Percentiles rank a stretch among this genome's conserved stretches.
Conservation (phyloP, 2,888 invertebrate genomes). For the Pristionchus mayeri region DNA sequence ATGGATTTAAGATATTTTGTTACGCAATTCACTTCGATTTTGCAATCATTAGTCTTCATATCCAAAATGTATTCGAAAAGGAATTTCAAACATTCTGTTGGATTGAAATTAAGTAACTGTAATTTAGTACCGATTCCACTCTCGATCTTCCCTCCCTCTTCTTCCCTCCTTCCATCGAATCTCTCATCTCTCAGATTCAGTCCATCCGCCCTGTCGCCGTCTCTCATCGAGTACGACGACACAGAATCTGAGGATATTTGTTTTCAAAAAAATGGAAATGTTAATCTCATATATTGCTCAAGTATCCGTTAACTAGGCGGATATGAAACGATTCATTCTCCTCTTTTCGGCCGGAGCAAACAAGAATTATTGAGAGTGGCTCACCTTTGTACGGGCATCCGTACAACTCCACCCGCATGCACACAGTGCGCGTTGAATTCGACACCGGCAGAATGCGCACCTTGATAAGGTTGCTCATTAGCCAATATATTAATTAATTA, state of each 20-base stretch:
- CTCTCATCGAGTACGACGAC: conserved; percentile 89
- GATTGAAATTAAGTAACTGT: no score
- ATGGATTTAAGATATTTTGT: no score
- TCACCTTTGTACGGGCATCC: conserved; percentile 89
- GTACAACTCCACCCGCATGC: conserved; percentile 91
- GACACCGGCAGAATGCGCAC: conserved; percentile 90
- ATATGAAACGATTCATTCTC: no score
- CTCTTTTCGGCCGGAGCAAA: background rate
- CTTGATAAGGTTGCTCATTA: conserved; percentile 79
- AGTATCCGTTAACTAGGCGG: background rate
- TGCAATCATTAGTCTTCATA: background rate
- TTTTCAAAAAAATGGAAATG: background rate
- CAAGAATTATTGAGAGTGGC: background rate
- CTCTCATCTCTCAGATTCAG: conserved; percentile 87
- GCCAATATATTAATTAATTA: background rate
- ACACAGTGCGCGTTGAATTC: conserved; percentile 87
- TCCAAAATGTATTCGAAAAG: background rate
- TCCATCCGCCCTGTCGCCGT: conserved; percentile 86
- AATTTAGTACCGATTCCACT: conserved; percentile 32
- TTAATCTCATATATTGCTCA: background rate
- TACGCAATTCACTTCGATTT: no score
- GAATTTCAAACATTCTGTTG: background rate
- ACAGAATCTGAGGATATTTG: conserved; percentile 83
- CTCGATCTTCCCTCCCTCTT: background rate
- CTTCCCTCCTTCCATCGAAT: conserved; percentile 68